Evolutionary conservation across 2,113 vertebrate species (phyloP).

Genomic region (Gambusia holbrooki): DNA sequence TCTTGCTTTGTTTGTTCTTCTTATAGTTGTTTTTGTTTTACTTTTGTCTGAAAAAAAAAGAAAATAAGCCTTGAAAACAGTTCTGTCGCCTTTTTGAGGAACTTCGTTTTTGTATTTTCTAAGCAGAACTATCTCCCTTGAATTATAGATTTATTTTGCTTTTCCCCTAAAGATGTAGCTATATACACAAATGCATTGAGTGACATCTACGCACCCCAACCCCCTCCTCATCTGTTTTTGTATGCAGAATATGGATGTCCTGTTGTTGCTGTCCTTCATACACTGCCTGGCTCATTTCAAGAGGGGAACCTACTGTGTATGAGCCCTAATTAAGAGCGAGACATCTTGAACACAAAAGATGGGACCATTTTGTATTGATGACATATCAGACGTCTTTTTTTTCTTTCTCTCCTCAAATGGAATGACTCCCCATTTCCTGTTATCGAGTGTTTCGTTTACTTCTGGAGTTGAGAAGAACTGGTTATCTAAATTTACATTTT

Average conservation of each 20-base stretch:
- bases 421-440: slow-evolving; percentile 86
- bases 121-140: slow-evolving; percentile 75
- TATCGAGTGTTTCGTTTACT: slow-evolving; percentile 80
- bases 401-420: slow-evolving; percentile 79
- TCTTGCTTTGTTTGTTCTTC: slow-evolving; percentile 85
- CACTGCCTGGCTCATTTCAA: slow-evolving; percentile 89
- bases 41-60: slow-evolving; percentile 82
- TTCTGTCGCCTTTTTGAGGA: slow-evolving; percentile 80
- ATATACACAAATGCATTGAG: slow-evolving; percentile 82
- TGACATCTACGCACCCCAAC: slow-evolving; percentile 77
- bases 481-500: slow-evolving; percentile 83
- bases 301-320: slow-evolving; percentile 76
- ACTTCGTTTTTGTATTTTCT: slow-evolving; percentile 75
- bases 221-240: slow-evolving; percentile 80
- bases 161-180: slow-evolving; percentile 82
- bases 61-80: slow-evolving; percentile 82
- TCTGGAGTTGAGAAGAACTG: slow-evolving; percentile 89
- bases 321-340: slow-evolving; percentile 76
- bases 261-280: slow-evolving; percentile 89
- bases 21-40: slow-evolving; percentile 82
- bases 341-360: slow-evolving; percentile 94
- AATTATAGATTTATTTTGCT: slow-evolving; percentile 77
- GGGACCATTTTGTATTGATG: slow-evolving; percentile 92
- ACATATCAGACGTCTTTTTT: slow-evolving; percentile 89
- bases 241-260: slow-evolving; percentile 84